Conservation (phyloP, 2,888 invertebrate species). For the Neria commutata region DNA sequence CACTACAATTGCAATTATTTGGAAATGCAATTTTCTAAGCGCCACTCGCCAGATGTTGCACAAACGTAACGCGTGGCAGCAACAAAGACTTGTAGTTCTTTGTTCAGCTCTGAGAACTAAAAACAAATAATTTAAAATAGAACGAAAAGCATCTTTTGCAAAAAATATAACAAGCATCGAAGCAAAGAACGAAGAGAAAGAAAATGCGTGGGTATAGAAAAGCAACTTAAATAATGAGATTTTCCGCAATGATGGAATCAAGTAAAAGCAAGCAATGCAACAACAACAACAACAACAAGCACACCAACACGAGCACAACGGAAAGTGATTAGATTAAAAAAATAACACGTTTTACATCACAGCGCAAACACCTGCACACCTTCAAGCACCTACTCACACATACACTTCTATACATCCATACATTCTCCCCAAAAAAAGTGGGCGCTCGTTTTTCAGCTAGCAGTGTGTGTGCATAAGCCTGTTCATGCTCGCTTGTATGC, state of each 20-base stretch:
- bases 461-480: conserved; percentile 22
- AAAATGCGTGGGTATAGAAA: no score
- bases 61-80: neutral
- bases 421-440: no score
- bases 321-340: conserved; percentile 32
- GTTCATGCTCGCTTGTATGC: conserved; percentile 10
- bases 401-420: no score
- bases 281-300: conserved; percentile 34
- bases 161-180: neutral
- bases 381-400: no score
- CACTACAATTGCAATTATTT: no score
- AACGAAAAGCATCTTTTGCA: neutral
- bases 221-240: conserved; percentile 48
- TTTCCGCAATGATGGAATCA: conserved; percentile 44
- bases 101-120: neutral
- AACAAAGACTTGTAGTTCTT: no score
- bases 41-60: no score
- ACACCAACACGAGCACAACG: conserved; percentile 11
- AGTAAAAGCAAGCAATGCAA: conserved; percentile 35
- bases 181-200: neutral
- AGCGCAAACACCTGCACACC: neutral
- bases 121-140: neutral
- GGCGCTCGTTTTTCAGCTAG: no score
- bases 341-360: neutral
- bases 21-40: no score